A percentile compares a stretch with the other conserved stretches of the same genome.
These are phyloP conservation scores for Falco novaeseelandiae DNA, from an alignment of 2,797 vertebrate species.

Conservation along the genomic window DNA sequence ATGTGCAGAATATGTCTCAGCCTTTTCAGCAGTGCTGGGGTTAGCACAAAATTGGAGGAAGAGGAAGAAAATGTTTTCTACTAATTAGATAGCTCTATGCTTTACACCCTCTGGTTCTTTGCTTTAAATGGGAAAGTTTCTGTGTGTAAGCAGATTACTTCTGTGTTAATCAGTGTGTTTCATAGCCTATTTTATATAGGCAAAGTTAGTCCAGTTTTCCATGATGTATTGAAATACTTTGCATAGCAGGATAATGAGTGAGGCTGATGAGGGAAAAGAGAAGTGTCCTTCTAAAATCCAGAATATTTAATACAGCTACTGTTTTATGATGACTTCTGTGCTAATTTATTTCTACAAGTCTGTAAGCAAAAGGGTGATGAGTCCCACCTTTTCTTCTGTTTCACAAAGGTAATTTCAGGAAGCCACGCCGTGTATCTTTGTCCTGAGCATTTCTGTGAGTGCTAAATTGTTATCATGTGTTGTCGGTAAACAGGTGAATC, in stretches of 20 bases:
- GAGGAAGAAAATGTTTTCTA: not conserved
- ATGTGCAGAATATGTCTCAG: not conserved
- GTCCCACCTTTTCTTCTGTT: not conserved
- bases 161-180: conserved; percentile 32
- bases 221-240: conserved; percentile 84
- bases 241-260: conserved; percentile 81
- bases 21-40: not conserved
- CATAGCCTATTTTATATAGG: conserved; percentile 78
- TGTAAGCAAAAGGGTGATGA: conserved; percentile 66
- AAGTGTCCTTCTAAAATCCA: conserved; percentile 87
- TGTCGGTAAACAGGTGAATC: not conserved
- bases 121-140: not conserved
- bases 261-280: conserved; percentile 78
- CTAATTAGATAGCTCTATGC: not conserved
- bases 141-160: not conserved
- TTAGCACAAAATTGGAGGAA: not conserved
- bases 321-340: conserved; percentile 87
- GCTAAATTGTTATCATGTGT: not conserved
- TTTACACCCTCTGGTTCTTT: not conserved
- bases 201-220: conserved; percentile 80
- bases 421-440: not conserved
- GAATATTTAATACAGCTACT: conserved; percentile 84
- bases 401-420: conserved; percentile 40
- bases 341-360: conserved; percentile 88
- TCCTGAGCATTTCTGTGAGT: conserved; percentile 38